phyloP scores from a whole-genome alignment of 2,888 invertebrate species.

The Limnephilus rhombicus region DNA sequence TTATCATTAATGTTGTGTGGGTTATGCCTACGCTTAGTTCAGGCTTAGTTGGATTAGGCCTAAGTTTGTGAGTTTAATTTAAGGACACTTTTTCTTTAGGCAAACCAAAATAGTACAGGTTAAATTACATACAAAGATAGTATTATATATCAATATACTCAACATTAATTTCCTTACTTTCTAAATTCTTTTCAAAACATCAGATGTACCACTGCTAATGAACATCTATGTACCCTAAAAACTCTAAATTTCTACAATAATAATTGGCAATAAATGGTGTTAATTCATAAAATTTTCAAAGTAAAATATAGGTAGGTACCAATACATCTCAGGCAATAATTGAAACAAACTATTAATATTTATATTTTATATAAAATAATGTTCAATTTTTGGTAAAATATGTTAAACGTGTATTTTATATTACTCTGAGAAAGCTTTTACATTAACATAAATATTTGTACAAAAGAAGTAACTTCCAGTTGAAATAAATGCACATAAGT shows the following conservation, averaged over 20 bases:
- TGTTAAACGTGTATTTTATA: neutral
- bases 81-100: conserved; percentile 51
- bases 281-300: neutral
- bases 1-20: conserved; percentile 39
- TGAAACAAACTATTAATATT: neutral
- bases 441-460: neutral
- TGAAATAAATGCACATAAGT: neutral
- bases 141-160: conserved; percentile 12
- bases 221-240: neutral
- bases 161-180: conserved; percentile 31
- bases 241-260: conserved; percentile 28
- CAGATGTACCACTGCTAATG: neutral
- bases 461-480: neutral
- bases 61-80: conserved; percentile 52
- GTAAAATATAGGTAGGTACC: neutral
- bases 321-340: neutral
- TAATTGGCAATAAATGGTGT: conserved; percentile 19
- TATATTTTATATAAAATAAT: neutral
- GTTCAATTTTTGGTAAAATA: conserved; percentile 16
- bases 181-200: conserved; percentile 22
- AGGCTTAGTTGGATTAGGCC: conserved; percentile 41
- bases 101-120: conserved; percentile 48
- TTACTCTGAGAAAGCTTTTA: neutral
- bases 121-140: conserved; percentile 28
- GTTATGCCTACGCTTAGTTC: conserved; percentile 50